A percentile compares a stretch with the other conserved stretches of the same genome.
Evolutionary conservation across 2,113 vertebrate genomes (phyloP).

Genomic region (Cricetomys ansorgei): DNA sequence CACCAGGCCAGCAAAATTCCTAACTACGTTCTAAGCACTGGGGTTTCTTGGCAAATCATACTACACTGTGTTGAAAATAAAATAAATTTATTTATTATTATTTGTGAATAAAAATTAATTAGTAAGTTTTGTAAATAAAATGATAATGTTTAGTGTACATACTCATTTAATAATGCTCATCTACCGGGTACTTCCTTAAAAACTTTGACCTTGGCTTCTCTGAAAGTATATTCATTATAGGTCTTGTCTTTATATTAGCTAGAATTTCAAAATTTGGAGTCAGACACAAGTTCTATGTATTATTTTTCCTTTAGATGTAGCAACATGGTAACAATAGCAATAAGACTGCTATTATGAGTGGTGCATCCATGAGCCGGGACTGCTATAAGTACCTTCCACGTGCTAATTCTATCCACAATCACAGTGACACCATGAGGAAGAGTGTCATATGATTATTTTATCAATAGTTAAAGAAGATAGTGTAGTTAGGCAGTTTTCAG

Average conservation of each 20-base stretch:
- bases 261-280: background rate
- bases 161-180: background rate
- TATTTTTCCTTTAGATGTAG: background rate
- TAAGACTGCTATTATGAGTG: background rate
- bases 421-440: background rate
- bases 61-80: background rate
- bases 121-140: background rate
- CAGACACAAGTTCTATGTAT: background rate
- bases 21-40: background rate
- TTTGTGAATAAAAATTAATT: background rate
- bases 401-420: background rate
- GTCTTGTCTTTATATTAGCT: background rate
- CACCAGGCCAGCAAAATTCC: background rate
- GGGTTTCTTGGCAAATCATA: background rate
- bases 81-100: background rate
- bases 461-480: background rate
- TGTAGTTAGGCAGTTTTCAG: background rate
- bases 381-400: background rate
- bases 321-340: background rate
- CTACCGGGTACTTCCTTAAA: background rate
- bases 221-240: background rate
- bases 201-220: background rate
- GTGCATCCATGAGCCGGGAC: background rate
- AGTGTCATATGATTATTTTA: background rate
- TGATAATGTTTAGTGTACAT: background rate